Base-by-base conservation (phyloP, 2,113 vertebrate species). In the Naja naja region DNA sequence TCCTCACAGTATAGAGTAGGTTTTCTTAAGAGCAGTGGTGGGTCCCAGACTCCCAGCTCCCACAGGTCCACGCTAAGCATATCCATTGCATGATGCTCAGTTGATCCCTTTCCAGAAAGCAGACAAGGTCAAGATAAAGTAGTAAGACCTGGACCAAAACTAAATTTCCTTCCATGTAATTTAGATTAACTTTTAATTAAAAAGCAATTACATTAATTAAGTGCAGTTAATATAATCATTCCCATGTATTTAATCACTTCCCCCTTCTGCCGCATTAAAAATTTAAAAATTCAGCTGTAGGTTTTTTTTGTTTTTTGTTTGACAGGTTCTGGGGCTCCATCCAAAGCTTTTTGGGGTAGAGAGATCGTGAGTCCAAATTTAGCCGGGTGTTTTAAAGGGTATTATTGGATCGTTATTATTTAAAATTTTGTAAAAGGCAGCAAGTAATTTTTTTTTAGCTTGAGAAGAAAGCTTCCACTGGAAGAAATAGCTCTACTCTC, bases 391-490 rank as follows among this genome's bases (percentile, higher is more conserved):
- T 81, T 81, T 81, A 96, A 96, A 95, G 94, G 94, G 94, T 92
- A 95, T 49, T 92, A 94, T 94, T 94, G 60, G 64, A 96, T 95
- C 93, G 89, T 96, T 96, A 69, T 94, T 97, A 95, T 96, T 97
- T 81, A 0, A 2, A 81, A 1, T 81, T 39, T 9, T 81, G 34
- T 39, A 81, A 81, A 81, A 39, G 18, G 34, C 0, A 5, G 34
- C 5, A 39, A 39, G 34, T 81, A 7, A 3, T 49, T 74, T 74
- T 39, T 81, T 74, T 39, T 81, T 81, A 39, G 18, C 69, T 90
- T 95, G 95, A 96, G 96, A 93, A 92, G 93, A 93, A 97, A 94
- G 96, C 94, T 96, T 87, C 89, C 93, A 85, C 94, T 95, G 95
- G 95, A 94, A 95, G 94, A 92, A 95, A 94, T 92, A 90, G 95